phyloP scores from a whole-genome alignment of 2,888 invertebrate species.

The Dryocosmus kuriphilus region DNA sequence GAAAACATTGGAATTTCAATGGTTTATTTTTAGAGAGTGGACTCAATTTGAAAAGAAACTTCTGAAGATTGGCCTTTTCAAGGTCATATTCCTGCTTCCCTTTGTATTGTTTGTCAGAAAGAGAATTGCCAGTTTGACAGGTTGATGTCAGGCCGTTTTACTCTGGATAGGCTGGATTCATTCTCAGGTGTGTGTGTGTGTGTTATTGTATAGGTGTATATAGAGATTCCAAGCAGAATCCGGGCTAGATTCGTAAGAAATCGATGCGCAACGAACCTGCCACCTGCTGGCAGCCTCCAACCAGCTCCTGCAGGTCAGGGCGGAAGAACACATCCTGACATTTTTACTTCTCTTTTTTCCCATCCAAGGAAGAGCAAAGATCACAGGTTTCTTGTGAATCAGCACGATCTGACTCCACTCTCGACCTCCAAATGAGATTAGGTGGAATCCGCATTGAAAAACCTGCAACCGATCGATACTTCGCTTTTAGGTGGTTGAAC shows the following conservation, averaged over 20 bases:
- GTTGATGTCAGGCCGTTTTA: neutral
- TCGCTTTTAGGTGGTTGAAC: neutral
- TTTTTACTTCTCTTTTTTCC: neutral
- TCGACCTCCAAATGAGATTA: conserved; percentile 18
- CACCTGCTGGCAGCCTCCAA: conserved; percentile 72
- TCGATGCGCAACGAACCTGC: conserved; percentile 74
- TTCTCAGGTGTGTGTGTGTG: conserved; percentile 42
- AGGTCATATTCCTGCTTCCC: neutral
- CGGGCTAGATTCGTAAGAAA: conserved; percentile 76
- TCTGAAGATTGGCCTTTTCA: neutral
- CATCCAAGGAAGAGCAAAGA: neutral
- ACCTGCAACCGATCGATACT: neutral
- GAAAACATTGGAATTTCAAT: too few relatives aligned
- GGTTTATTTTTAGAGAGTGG: too few relatives aligned
- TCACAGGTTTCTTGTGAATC: conserved; percentile 31
- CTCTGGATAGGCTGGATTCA: conserved; percentile 7
- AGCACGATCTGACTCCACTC: neutral
- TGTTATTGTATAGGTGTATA: conserved; percentile 58
- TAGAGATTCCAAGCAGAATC: conserved; percentile 65
- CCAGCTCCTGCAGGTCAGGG: conserved; percentile 61
- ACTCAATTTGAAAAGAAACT: neutral
- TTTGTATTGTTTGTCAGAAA: neutral
- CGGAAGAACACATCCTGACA: conserved; percentile 39
- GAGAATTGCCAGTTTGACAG: conserved; percentile 43
- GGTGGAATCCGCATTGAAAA: conserved; percentile 10